Evolutionary conservation across 2,797 vertebrate species (phyloP).

Genomic region (Brachymystax lenok): DNA sequence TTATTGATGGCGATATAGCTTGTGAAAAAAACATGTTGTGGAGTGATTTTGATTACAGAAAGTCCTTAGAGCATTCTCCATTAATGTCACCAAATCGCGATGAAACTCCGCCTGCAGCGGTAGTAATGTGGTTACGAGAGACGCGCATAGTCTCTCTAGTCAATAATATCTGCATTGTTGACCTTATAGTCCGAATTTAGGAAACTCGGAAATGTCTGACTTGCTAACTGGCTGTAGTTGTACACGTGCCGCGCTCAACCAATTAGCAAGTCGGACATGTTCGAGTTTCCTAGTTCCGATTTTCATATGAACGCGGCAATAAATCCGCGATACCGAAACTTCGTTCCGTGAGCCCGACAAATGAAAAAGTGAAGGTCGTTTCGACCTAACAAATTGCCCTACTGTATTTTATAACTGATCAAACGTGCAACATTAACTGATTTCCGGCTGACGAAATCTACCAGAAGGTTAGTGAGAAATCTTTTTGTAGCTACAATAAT

Average conservation of each 20-base stretch:
- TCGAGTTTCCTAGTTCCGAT: too few relatives aligned
- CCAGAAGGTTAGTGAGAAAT: slow-evolving; percentile 25
- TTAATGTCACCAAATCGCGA: neutral
- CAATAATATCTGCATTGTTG: neutral
- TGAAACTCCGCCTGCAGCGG: neutral
- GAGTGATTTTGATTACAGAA: too few relatives aligned
- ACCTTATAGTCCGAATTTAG: too few relatives aligned
- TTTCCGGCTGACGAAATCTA: neutral
- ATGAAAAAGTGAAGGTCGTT: slow-evolving; percentile 55
- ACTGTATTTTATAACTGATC: slow-evolving; percentile 1
- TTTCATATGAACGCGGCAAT: slow-evolving; percentile 23
- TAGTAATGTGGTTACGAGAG: slow-evolving; percentile 24
- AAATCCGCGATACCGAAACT: slow-evolving; percentile 51
- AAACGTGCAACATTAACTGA: neutral
- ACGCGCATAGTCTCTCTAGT: slow-evolving; percentile 64
- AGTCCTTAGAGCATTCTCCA: neutral
- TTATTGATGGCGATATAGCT: neutral
- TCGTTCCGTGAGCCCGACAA: neutral
- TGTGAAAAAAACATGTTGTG: too few relatives aligned
- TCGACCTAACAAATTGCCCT: slow-evolving; percentile 27
- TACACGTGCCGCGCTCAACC: too few relatives aligned
- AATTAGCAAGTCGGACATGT: too few relatives aligned
- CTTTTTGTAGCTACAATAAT: neutral
- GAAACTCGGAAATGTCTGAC: too few relatives aligned
- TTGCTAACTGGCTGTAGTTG: too few relatives aligned